Base-by-base conservation (phyloP, 2,888 invertebrate species). In the Dicranocentrus wangi region DNA sequence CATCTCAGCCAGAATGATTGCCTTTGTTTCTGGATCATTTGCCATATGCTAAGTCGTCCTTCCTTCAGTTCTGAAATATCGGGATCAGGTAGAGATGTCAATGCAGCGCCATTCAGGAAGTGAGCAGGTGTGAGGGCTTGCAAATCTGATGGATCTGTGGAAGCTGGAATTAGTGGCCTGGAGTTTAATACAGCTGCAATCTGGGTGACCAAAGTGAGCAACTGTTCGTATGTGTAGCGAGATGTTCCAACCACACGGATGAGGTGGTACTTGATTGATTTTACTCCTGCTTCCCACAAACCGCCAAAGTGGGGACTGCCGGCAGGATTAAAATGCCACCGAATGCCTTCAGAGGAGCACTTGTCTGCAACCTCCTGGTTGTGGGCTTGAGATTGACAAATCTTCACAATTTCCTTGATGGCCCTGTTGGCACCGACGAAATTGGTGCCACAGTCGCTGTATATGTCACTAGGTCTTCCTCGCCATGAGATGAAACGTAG, bases 111-210 rank as follows among this genome's bases (percentile, higher is more conserved):
- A 55, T 88, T 87, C 0, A 88, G 78, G 61, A 88, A 88, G 72
- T 88, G 88, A 2, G 87, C 87, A 15, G 87, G 88, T 0, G 87
- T 87, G 0, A 88, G 81, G 5, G 84, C 81, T 1, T 76, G 32
- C 1, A 86, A 61, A 60, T 87, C 87, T 21, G 75, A 58, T 0
- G 87, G 85, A 82, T 87, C 87, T 5, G 80, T 32, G 0, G 87
- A 87, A 5, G 87, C 27, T 10, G 80, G 55, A 13, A 63, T 81
- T 0, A 88, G n/a, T 1, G 88, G 87, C 5, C 87, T 65, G 8
- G 87, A 87, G 72, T 88, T 88, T 2, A 88, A 71, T 5, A 87
- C 83, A 0, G 84, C 87, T 68, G 88, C 87, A 43, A 87, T 87
- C 25, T 84, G 84, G 7, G n/a, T 21, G 15, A 55, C 23, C 71